These are phyloP conservation scores for Drosophila athabasca DNA, from an alignment of 1,140 invertebrate species.

Conservation along the genomic window DNA sequence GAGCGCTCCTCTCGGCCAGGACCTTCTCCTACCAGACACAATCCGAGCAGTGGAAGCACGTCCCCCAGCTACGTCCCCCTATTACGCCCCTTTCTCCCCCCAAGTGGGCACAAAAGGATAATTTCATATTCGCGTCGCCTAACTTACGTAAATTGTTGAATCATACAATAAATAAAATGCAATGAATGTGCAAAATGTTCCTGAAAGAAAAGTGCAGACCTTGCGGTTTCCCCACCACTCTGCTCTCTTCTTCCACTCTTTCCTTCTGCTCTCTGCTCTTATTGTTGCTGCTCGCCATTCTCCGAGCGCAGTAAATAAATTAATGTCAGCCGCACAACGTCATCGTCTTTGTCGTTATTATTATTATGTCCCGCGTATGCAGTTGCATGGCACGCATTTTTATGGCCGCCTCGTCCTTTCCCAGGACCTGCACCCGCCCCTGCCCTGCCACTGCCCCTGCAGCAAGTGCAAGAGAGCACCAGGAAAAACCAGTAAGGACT, in stretches of 20 bases:
- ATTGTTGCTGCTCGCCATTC: slow-evolving; percentile 37
- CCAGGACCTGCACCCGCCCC: too few relatives aligned
- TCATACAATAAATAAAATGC: slow-evolving; percentile 71
- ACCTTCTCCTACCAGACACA: not conserved
- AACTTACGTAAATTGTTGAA: slow-evolving; percentile 71
- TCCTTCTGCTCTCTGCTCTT: not conserved
- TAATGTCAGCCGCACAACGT: slow-evolving; percentile 58
- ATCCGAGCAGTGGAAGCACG: not conserved
- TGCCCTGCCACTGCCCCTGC: too few relatives aligned
- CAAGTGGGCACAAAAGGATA: slow-evolving; percentile 44
- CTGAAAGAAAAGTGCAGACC: slow-evolving; percentile 21
- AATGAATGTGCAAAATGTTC: slow-evolving; percentile 63
- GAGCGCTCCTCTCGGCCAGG: not conserved
- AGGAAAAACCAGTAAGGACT: not conserved
- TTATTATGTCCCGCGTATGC: slow-evolving; percentile 48
- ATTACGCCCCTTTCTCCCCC: slow-evolving; percentile 9
- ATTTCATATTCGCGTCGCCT: slow-evolving; percentile 68
- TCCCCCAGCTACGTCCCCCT: slow-evolving; percentile 15
- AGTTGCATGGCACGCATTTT: slow-evolving; percentile 56
- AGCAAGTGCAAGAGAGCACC: not conserved
- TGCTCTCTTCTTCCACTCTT: not conserved
- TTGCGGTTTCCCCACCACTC: slow-evolving; percentile 6
- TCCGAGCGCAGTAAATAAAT: slow-evolving; percentile 63
- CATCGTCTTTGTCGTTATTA: slow-evolving; percentile 66
- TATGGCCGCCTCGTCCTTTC: slow-evolving; percentile 16